Conservation (phyloP, 2,113 vertebrate genomes). For the Heterocephalus glaber region DNA sequence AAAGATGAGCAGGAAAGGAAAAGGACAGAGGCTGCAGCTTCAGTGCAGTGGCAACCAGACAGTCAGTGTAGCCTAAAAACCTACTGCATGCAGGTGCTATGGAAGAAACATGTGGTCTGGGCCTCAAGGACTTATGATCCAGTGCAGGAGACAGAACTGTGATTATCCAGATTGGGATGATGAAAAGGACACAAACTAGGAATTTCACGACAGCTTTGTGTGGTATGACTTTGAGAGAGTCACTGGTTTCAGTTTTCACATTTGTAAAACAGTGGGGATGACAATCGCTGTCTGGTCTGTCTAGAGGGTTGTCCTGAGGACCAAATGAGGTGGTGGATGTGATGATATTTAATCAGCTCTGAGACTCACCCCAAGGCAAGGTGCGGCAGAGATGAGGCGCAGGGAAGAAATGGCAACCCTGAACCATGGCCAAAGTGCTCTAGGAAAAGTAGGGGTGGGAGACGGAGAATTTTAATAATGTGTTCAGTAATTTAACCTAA, state of each 20-base stretch:
- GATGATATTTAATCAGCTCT: background rate
- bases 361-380: background rate
- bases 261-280: background rate
- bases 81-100: rapidly evolving
- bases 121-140: background rate
- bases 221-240: background rate
- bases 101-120: background rate
- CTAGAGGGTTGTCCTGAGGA: background rate
- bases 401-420: background rate
- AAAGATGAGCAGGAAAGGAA: background rate
- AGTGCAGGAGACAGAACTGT: background rate
- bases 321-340: background rate
- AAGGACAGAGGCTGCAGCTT: background rate
- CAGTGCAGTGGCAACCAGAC: background rate
- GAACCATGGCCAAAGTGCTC: background rate
- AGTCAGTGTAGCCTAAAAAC: background rate
- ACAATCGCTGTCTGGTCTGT: background rate
- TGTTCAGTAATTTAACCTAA: conserved; percentile 42
- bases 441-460: background rate
- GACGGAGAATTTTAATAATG: conserved; percentile 40
- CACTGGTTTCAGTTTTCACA: background rate
- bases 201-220: background rate
- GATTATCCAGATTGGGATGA: background rate
- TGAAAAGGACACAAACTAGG: background rate
- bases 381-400: too few species aligned